These are phyloP conservation scores for Alcis repandata DNA, from an alignment of 2,888 invertebrate genomes.

Conservation along the genomic window DNA sequence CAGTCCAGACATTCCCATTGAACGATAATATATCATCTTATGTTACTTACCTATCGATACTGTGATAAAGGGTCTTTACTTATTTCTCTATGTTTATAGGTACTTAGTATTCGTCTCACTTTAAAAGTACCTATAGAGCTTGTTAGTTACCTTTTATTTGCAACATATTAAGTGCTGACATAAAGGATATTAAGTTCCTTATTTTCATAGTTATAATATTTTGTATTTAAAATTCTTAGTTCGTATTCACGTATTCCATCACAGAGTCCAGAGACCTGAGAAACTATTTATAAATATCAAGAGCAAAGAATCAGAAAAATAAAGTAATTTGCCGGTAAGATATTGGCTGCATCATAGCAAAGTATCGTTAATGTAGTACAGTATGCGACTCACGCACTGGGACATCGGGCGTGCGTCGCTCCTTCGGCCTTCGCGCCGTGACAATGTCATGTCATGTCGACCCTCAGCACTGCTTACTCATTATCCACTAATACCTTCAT, in stretches of 20 bases:
- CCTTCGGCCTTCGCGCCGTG: constrained; percentile 62
- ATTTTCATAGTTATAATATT: too few relatives aligned
- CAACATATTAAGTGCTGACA: too few relatives aligned
- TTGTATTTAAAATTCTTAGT: neutral
- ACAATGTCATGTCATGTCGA: constrained; percentile 56
- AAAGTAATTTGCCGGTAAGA: constrained; percentile 33
- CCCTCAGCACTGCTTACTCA: constrained; percentile 50
- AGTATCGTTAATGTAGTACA: constrained; percentile 23
- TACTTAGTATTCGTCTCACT: neutral
- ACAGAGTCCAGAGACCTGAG: constrained; percentile 17
- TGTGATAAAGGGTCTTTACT: too few relatives aligned
- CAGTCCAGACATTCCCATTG: constrained; percentile 11
- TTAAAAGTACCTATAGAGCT: neutral
- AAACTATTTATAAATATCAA: constrained; percentile 28
- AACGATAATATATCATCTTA: neutral
- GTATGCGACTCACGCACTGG: constrained; percentile 62
- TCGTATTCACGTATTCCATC: neutral
- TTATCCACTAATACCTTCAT: neutral
- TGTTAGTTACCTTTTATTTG: too few relatives aligned
- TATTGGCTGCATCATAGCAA: constrained; percentile 29
- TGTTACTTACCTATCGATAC: neutral
- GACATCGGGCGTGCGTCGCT: constrained; percentile 57
- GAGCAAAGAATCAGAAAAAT: constrained; percentile 29
- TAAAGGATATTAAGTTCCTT: too few relatives aligned
- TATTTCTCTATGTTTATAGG: neutral